Conservation (phyloP, 2,888 invertebrate genomes). For the Bhutanitis thaidina region DNA sequence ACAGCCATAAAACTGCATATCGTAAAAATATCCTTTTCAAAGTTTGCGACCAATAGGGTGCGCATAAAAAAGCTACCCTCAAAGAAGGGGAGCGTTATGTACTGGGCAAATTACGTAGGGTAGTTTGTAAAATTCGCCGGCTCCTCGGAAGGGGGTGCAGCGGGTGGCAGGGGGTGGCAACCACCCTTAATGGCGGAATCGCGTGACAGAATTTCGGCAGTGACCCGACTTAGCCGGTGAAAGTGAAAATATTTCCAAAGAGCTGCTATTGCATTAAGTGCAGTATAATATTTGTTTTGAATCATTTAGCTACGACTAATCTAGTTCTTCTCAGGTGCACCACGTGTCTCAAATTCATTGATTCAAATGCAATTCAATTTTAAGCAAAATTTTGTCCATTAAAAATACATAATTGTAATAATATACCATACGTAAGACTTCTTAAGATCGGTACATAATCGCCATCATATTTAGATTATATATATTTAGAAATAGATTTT, state of each 20-base stretch:
- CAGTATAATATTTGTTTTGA: neutral
- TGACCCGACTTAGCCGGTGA: slow-evolving; percentile 72
- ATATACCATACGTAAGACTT: too few relatives aligned
- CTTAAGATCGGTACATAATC: too few relatives aligned
- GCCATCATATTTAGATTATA: too few relatives aligned
- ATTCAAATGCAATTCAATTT: too few relatives aligned
- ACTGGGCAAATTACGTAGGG: slow-evolving; percentile 64
- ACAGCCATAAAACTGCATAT: slow-evolving; percentile 50
- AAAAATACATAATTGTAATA: too few relatives aligned
- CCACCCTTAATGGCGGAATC: slow-evolving; percentile 77
- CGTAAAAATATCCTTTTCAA: slow-evolving; percentile 52
- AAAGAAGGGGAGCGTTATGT: slow-evolving; percentile 48
- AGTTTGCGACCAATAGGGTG: slow-evolving; percentile 38
- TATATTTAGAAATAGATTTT: too few relatives aligned
- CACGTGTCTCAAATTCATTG: too few relatives aligned
- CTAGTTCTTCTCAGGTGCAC: too few relatives aligned
- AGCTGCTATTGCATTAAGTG: slow-evolving; percentile 43
- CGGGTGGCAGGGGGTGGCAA: slow-evolving; percentile 44
- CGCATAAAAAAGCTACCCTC: slow-evolving; percentile 52
- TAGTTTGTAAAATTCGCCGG: slow-evolving; percentile 76
- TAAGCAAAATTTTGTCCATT: too few relatives aligned
- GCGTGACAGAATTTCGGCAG: slow-evolving; percentile 80
- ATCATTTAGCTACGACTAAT: too few relatives aligned
- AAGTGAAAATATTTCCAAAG: slow-evolving; percentile 72
- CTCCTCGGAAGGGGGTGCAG: slow-evolving; percentile 40